Base-by-base conservation (phyloP, 1,140 invertebrate species). In the Heliconius nattereri region DNA sequence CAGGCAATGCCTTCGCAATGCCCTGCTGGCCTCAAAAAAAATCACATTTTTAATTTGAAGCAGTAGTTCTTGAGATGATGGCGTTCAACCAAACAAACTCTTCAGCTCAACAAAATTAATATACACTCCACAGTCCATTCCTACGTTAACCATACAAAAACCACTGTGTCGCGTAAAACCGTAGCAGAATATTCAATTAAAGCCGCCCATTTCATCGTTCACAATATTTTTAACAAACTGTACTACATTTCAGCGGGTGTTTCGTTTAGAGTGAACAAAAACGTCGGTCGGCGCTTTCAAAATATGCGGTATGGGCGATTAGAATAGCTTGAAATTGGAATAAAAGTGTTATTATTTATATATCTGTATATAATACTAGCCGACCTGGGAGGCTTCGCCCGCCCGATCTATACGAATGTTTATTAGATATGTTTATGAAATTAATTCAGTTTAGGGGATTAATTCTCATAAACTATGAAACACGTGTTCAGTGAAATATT, bases 171-270 rank as follows among this genome's bases (percentile, higher is more conserved):
- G 11, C 11, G 8, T 66, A 66, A 29, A 66, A 66, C 60, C 11
- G 23, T 66, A 13, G 13, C 60, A 66, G 60, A 66, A 66, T 66
- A 66, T 66, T 66, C 60, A 66, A 66, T 66, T 66, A 66, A 66
- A 66, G 1, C 23, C 60, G 29, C 11, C 26, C 60, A 66, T 66
- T 66, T 66, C 26, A 66, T 66, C 60, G 60, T 26, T 66, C 23
- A 66, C 60, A 66, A 66, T 66, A 66, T 26, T 66, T 66, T 29
- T 66, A 66, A 66, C 60, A 66, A 66, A 66, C 60, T 26, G 23
- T 16, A n/a, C 20, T 20, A 23, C 23, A 66, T 66, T 66, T 66
- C 60, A 66, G 23, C 60, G 60, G 23, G 9, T 66, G 23, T 29
- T 66, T 66, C 23, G 60, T 66, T 66, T 29, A 66, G n/a, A 66